Evolutionary conservation across 2,888 invertebrate species (phyloP), one percentile per base, ranked within the genome.

Genomic region (Bursaphelenchus okinawaensis): DNA sequence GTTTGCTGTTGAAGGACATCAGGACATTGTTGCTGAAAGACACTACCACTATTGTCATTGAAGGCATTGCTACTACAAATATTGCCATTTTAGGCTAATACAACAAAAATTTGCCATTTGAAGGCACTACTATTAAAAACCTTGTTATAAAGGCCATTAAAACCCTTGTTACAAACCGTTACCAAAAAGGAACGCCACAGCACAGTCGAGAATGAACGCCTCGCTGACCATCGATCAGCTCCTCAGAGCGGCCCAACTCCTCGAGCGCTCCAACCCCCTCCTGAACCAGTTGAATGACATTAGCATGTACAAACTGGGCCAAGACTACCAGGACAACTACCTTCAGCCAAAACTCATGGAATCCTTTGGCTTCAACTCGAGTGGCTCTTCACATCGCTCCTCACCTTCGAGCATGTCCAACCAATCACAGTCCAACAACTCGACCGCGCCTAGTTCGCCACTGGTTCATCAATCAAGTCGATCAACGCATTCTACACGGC

Each of bases 171-270:
- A n/a, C n/a, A n/a, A n/a, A n/a, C n/a, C n/a, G n/a, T n/a, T n/a
- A n/a, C n/a, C n/a, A n/a, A n/a, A n/a, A n/a, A n/a, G n/a, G n/a
- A n/a, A n/a, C n/a, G n/a, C n/a, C n/a, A n/a, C n/a, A n/a, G n/a
- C n/a, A n/a, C n/a, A n/a, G n/a, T n/a, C 58, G 22, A 62, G 24
- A 55, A 70, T 75, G 66, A 72, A 72, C 69, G 66, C 69, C 50
- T 29, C 31, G 7, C n/a, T 70, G 52, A 55, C 55, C n/a, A 55
- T 59, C 26, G 69, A 69, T n/a, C 52, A 54, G n/a, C 68, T 77
- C 20, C 64, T 77, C n/a, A 70, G 71, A 20, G 77, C 77, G 23
- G 77, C 77, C 52, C 68, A 72, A 51, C 66, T 77, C 24, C 59
- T 77, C 12, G 77, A 77, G 58, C 68, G 55, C 57, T 23, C 22